Evolutionary conservation across 2,888 invertebrate genomes (phyloP).

Genomic region (Nomada goodeniana): DNA sequence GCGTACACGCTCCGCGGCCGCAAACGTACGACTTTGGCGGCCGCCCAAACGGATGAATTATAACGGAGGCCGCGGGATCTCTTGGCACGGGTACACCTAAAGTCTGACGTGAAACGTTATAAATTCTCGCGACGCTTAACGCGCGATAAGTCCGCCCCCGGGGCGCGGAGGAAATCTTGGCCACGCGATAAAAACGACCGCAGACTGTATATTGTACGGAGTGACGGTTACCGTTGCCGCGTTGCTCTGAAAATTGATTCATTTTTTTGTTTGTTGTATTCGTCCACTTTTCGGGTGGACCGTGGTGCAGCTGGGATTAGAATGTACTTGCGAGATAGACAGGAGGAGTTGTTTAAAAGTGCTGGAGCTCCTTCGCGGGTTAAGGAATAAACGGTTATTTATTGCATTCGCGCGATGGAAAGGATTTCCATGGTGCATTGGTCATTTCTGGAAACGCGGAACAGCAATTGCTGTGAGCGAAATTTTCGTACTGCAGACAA

Average conservation of each 20-base stretch:
- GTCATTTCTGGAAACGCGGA: too few relatives aligned
- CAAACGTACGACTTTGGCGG: constrained; percentile 70
- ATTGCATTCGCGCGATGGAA: too few relatives aligned
- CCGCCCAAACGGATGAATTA: constrained; percentile 72
- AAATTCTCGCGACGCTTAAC: constrained; percentile 61
- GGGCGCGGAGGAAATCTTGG: constrained; percentile 27
- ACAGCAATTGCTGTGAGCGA: too few relatives aligned
- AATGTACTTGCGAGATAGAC: too few relatives aligned
- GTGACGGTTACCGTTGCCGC: constrained; percentile 14
- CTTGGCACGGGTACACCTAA: constrained; percentile 49
- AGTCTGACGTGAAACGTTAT: constrained; percentile 44
- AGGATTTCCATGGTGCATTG: too few relatives aligned
- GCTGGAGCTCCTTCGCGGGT: too few relatives aligned
- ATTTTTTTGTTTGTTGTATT: not conserved
- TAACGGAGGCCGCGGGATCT: constrained; percentile 60
- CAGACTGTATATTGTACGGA: not conserved
- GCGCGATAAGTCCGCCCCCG: constrained; percentile 45
- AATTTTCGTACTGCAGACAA: too few relatives aligned
- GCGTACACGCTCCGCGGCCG: constrained; percentile 63
- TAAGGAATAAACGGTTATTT: too few relatives aligned
- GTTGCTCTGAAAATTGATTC: constrained; percentile 3
- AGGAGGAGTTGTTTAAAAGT: too few relatives aligned
- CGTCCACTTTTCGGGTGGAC: not conserved
- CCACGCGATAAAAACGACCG: constrained; percentile 33
- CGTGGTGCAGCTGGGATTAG: too few relatives aligned